Evolutionary conservation across 2,113 vertebrate species (phyloP).

Genomic region (Embiotoca jacksoni): DNA sequence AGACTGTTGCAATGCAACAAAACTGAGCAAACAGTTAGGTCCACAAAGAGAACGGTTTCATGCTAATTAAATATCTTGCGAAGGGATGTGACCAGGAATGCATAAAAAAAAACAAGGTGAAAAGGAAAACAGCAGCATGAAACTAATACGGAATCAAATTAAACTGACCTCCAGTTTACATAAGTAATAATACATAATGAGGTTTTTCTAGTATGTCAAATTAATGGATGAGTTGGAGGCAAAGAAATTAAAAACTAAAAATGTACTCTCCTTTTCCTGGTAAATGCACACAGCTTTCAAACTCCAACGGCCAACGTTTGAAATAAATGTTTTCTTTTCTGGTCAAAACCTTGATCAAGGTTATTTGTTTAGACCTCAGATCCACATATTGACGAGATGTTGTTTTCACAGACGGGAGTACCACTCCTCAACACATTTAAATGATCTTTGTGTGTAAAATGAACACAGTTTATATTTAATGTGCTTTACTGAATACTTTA

Average conservation of each 20-base stretch:
- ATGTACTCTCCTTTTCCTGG: too few relatives aligned
- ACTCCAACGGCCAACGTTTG: too few relatives aligned
- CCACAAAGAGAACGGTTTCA: slow-evolving; percentile 26
- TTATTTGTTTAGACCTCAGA: too few relatives aligned
- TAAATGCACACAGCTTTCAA: too few relatives aligned
- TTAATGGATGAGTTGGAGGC: not conserved
- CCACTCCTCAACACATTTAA: too few relatives aligned
- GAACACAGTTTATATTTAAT: too few relatives aligned
- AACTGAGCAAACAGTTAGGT: slow-evolving; percentile 37
- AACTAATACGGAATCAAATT: slow-evolving; percentile 10
- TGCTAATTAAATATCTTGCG: slow-evolving; percentile 30
- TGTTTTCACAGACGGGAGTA: too few relatives aligned
- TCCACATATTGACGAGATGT: too few relatives aligned
- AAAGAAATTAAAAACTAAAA: not conserved
- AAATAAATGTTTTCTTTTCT: too few relatives aligned
- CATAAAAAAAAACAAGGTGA: slow-evolving; percentile 20
- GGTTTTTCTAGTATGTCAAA: not conserved
- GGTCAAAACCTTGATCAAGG: too few relatives aligned
- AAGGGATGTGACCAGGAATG: slow-evolving; percentile 12
- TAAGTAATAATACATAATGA: slow-evolving; percentile 12
- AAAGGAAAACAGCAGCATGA: not conserved
- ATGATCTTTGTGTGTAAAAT: too few relatives aligned
- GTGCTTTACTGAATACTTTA: too few relatives aligned
- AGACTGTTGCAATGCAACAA: slow-evolving; percentile 22
- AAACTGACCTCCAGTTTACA: slow-evolving; percentile 8